A percentile compares a stretch with the other conserved stretches of the same genome.
These are phyloP conservation scores for Tetraneura akinire DNA, from an alignment of 1,140 invertebrate genomes.

Conservation along the genomic window DNA sequence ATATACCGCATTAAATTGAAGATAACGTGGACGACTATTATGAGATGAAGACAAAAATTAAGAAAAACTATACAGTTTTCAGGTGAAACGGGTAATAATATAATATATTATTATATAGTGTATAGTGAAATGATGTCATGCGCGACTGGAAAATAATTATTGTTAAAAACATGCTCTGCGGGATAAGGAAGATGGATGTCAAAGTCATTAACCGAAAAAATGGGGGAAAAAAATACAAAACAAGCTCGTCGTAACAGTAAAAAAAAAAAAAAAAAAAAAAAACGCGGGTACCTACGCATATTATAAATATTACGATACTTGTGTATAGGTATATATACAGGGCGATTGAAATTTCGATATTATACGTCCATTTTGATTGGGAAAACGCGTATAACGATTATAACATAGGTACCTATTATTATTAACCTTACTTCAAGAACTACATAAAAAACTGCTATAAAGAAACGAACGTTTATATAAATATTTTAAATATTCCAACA, in stretches of 20 bases:
- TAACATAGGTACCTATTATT: too few relatives aligned
- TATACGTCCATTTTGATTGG: too few relatives aligned
- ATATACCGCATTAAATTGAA: background rate
- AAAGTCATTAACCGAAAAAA: slow-evolving; percentile 27
- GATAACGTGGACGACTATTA: background rate
- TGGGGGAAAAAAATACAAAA: background rate
- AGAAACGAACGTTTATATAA: too few relatives aligned
- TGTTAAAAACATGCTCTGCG: slow-evolving; percentile 30
- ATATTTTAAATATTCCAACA: too few relatives aligned
- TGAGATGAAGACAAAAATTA: too few relatives aligned
- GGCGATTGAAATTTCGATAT: too few relatives aligned
- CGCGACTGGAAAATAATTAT: slow-evolving; percentile 26
- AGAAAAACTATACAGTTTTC: slow-evolving; percentile 11
- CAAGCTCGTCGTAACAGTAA: too few relatives aligned
- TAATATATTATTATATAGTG: too few relatives aligned
- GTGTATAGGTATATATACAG: background rate
- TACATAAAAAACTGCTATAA: too few relatives aligned
- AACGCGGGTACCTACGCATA: background rate
- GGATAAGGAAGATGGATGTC: background rate
- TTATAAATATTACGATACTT: background rate
- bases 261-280: too few relatives aligned
- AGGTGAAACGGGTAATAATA: background rate
- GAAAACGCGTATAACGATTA: too few relatives aligned
- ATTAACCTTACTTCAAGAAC: too few relatives aligned
- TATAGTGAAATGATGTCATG: slow-evolving; percentile 27